Conservation (phyloP, 2,797 vertebrate species). For the Ciconia nigra region DNA sequence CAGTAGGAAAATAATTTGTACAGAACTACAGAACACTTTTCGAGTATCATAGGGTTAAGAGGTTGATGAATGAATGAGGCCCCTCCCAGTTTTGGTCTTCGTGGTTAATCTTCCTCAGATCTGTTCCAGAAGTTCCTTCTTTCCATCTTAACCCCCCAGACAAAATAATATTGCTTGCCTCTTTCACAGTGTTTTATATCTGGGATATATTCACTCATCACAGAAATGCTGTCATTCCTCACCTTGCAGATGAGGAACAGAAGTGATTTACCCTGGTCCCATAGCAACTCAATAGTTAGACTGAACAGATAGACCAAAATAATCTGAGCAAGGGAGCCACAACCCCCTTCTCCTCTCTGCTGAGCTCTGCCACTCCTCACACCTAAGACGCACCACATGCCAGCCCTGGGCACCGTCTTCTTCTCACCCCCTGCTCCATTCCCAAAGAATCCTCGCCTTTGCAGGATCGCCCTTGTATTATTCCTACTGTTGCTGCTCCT, state of each 20-base stretch:
- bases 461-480: not conserved
- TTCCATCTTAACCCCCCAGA: not conserved
- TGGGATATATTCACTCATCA: not conserved
- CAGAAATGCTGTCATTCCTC: not conserved
- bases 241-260: not conserved
- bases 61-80: not conserved
- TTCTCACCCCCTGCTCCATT: not conserved
- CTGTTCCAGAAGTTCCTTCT: not conserved
- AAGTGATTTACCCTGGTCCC: not conserved
- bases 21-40: not conserved
- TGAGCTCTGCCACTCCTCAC: not conserved
- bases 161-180: not conserved
- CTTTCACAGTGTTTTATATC: not conserved
- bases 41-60: not conserved
- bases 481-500: not conserved
- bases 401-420: not conserved
- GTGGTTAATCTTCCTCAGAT: not conserved
- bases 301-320: not conserved
- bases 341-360: not conserved
- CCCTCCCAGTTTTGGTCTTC: not conserved
- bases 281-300: not conserved
- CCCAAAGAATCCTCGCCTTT: not conserved
- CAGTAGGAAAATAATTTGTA: not conserved
- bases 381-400: not conserved
- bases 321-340: not conserved